Evolutionary conservation across 1,140 invertebrate genomes (phyloP), one percentile per base, ranked within the genome.

Genomic region (Armadillidium nasatum): DNA sequence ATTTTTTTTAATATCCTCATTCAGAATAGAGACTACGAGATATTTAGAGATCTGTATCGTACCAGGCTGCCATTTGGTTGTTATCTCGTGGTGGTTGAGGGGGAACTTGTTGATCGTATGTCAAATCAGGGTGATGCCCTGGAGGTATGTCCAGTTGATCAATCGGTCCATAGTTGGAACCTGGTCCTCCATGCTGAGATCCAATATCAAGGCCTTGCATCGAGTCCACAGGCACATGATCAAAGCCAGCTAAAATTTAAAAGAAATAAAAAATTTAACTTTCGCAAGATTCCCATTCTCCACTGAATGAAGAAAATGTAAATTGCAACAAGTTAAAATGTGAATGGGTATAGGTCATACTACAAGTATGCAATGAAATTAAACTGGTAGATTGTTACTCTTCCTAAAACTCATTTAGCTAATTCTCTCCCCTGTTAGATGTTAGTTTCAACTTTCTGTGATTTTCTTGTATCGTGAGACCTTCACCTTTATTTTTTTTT

Each of bases 171-270:
- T 91, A 91, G 69, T 89, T 89, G 79, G 89, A 89, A 74, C 84
- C 81, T 33, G 84, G 85, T 75, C 86, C 87, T 69, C 84, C 85
- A 54, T 77, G 77, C 74, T 89, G 89, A 80, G 89, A 90, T 82
- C 92, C 93, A 83, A 96, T 92, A 83, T 96, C 94, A 82, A 97
- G 87, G 79, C 94, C 94, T 89, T 96, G 93, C 93, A 97, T 94
- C 76, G 93, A 94, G 87, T 95, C 93, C 92, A 96, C 92, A 89
- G 94, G 95, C 89, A 96, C 91, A 89, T 94, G 92, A 89, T 96
- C 94, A 91, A 95, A 96, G 88, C 94, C 94, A 94, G 80, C 46
- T 81, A 86, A 73, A 81, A 67, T 74, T 21, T 68, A 19, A 44
- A n/a, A 15, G 7, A 78, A 6, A 68, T 71, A 3, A 13, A 21